Evolutionary conservation across 2,888 invertebrate genomes (phyloP), one percentile per base, ranked within the genome.

Genomic region (Cerastis leucographa): DNA sequence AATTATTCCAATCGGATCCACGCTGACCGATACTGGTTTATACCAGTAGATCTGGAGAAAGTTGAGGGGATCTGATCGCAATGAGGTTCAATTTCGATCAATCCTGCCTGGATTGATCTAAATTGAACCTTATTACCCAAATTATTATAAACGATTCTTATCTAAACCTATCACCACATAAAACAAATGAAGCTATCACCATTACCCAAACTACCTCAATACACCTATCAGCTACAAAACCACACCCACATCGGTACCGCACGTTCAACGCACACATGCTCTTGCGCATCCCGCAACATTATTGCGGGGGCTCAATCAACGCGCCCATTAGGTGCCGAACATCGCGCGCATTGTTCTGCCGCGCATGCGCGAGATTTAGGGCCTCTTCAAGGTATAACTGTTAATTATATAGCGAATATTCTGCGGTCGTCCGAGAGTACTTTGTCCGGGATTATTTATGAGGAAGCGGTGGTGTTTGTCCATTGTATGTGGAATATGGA

Each of bases 371-470:
- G 90, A 95, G 94, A 94, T 94, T 94, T 95, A 95, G 91, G 92
- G 92, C 93, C 95, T 94, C 93, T 95, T 94, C 93, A 92, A 89
- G 91, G 91, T 91, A 92, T 93, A 94, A 94, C 95, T 94, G 95
- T 94, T 96, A 96, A 95, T 96, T 95, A 95, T 95, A 94, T 92
- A 91, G 93, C 90, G 90, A 90, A 93, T 89, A 90, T 89, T 92
- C 90, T 93, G 92, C 90, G 93, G 91, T 91, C 90, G 86, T 89
- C 90, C 87, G 87, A 88, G 89, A 91, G 91, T 91, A 94, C 93
- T 94, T 94, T 93, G 94, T 93, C 92, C 89, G 89, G 78, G 78
- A 84, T 93, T 94, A 92, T 94, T 94, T 94, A 94, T 90, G 92
- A 89, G 90, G 83, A 88, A 85, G 86, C 86, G 84, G 76, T 85